Base-by-base conservation (phyloP, 1,140 invertebrate genomes). In the Drosophila rufa region DNA sequence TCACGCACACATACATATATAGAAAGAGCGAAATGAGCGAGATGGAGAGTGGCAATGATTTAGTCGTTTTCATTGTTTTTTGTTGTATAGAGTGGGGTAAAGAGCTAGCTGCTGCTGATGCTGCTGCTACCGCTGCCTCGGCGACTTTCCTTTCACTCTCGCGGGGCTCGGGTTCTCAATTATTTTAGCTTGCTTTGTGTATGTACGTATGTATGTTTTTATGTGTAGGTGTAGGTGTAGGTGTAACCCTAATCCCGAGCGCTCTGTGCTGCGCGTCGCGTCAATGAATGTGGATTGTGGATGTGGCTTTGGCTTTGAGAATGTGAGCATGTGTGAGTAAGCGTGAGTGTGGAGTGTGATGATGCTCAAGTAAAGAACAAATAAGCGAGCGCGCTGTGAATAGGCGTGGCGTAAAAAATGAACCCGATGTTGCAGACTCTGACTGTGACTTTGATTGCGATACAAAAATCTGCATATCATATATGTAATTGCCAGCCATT, bases 31-130 rank as follows among this genome's bases (percentile, higher is more conserved):
- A 30, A 60, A 40, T 46, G 78, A 89, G 69, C 74, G 84, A 80
- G 84, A 84, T 62, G 40, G 46, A 77, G 60, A 58, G 77, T 81
- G 85, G 81, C 74, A 90, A 84, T 84, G 81, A 89, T 90, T 90
- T 74, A 62, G 61, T 75, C 58, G 56, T 80, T 80, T 76, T 78
- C 80, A 80, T 87, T 80, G 77, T 83, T 86, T 74, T 77, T 84
- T 79, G 67, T 73, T 61, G 77, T 65, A 69, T 76, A 66, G 30
- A 27, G 61, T 68, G 67, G 64, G 48, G 64, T 46, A 40, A 48
- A 36, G 47, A 67, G 66, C 71, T 78, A 38, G 40, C 22, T 77
- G 62, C 47, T 45, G 46, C 51, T 22, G n/a, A 25, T 36, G 38
- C 61, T 75, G 67, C 51, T 69, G 55, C 53, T 33, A 53, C 50